These are phyloP conservation scores for Dryococelus australis DNA, from an alignment of 2,888 invertebrate genomes.

Conservation along the genomic window DNA sequence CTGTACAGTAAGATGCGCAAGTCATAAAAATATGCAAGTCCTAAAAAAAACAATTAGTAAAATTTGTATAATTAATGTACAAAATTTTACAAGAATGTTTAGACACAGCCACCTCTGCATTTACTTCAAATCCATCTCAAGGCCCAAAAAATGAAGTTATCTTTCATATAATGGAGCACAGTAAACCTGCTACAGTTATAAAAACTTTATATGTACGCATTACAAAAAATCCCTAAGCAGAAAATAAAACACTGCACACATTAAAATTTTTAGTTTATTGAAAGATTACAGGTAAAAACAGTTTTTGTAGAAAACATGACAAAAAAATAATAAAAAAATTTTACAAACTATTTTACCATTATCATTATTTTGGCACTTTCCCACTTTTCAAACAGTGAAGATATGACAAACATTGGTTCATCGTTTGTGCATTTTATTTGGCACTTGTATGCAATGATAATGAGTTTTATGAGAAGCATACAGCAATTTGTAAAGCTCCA, in stretches of 20 bases:
- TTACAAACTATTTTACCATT: constrained; percentile 37
- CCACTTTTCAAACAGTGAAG: constrained; percentile 26
- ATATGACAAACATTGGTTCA: constrained; percentile 1
- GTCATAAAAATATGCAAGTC: no score
- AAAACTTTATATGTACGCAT: no score
- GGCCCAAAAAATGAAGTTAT: no score
- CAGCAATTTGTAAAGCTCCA: background rate
- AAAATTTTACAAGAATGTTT: no score
- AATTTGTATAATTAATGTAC: no score
- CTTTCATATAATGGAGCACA: no score
- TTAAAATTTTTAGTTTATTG: constrained; percentile 19
- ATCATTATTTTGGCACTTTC: constrained; percentile 33
- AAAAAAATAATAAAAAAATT: constrained; percentile 28
- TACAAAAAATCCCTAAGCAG: no score
- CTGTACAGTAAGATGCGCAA: no score
- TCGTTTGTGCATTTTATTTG: constrained; percentile 25
- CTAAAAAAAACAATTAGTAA: no score
- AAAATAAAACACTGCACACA: background rate
- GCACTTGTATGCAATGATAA: constrained; percentile 30
- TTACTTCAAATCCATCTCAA: no score
- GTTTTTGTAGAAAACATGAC: constrained; percentile 35
- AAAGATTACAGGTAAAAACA: constrained; percentile 36
- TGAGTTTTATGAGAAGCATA: background rate
- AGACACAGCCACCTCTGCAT: no score
- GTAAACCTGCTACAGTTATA: no score